These are phyloP conservation scores for Cossypha polioptera DNA, from an alignment of 2,797 vertebrate species.

Conservation along the genomic window DNA sequence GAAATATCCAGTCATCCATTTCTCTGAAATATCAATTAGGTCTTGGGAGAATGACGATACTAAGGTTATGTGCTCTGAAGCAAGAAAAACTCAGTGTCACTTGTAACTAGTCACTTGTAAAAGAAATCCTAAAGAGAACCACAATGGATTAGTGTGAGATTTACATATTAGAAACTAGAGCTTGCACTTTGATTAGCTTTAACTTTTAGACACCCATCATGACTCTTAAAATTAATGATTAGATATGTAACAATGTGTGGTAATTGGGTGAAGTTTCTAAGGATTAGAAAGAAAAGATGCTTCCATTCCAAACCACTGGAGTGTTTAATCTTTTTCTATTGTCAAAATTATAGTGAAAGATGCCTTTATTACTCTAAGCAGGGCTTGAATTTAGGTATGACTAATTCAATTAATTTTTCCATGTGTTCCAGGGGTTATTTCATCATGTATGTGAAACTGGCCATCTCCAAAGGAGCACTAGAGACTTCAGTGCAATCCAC, in stretches of 20 bases:
- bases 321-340: neutral
- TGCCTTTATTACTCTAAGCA: neutral
- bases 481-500: neutral
- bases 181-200: neutral
- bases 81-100: neutral
- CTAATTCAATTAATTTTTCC: neutral
- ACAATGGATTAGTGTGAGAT: neutral
- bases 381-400: neutral
- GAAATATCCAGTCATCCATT: neutral
- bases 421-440: neutral
- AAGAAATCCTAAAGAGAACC: neutral
- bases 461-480: neutral
- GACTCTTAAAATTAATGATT: neutral
- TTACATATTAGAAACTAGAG: neutral
- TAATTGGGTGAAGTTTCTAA: neutral
- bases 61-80: neutral
- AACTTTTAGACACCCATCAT: neutral
- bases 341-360: neutral
- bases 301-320: neutral
- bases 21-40: neutral
- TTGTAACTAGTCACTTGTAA: neutral
- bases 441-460: neutral
- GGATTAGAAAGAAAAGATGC: neutral
- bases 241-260: neutral
- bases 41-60: neutral